Evolutionary conservation across 2,888 invertebrate species (phyloP).

Genomic region (Chrysotoxum bicinctum): DNA sequence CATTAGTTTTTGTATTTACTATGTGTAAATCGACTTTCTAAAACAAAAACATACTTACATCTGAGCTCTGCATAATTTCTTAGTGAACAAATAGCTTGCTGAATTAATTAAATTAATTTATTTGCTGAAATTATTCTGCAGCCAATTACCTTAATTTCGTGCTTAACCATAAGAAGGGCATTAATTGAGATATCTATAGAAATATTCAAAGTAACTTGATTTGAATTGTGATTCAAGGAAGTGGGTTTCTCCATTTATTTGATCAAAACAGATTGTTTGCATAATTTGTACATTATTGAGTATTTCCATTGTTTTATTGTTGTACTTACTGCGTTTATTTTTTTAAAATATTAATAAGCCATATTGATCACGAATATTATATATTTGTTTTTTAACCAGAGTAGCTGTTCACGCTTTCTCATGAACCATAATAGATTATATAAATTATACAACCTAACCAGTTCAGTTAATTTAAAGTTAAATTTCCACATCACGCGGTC

Average conservation of each 20-base stretch:
- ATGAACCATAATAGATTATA: neutral
- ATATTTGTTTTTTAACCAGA: neutral
- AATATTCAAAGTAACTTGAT: neutral
- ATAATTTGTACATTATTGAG: neutral
- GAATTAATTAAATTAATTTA: neutral
- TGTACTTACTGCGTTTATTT: neutral
- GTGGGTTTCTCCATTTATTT: slow-evolving; percentile 22
- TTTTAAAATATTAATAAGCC: slow-evolving; percentile 1
- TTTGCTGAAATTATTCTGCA: neutral
- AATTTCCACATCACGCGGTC: neutral
- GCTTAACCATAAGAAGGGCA: neutral
- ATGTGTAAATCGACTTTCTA: too few relatives aligned
- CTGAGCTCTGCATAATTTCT: too few relatives aligned
- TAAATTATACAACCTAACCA: neutral
- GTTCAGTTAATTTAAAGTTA: neutral
- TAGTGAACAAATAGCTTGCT: too few relatives aligned
- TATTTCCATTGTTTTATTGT: neutral
- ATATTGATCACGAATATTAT: slow-evolving; percentile 22
- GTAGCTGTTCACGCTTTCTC: neutral
- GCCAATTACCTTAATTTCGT: neutral
- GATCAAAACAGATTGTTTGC: neutral
- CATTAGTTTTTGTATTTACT: too few relatives aligned
- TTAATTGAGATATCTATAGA: neutral
- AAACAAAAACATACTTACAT: too few relatives aligned
- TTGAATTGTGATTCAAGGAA: slow-evolving; percentile 7